phyloP scores from a whole-genome alignment of 2,113 vertebrate species.

The Sminthopsis crassicaudata region DNA sequence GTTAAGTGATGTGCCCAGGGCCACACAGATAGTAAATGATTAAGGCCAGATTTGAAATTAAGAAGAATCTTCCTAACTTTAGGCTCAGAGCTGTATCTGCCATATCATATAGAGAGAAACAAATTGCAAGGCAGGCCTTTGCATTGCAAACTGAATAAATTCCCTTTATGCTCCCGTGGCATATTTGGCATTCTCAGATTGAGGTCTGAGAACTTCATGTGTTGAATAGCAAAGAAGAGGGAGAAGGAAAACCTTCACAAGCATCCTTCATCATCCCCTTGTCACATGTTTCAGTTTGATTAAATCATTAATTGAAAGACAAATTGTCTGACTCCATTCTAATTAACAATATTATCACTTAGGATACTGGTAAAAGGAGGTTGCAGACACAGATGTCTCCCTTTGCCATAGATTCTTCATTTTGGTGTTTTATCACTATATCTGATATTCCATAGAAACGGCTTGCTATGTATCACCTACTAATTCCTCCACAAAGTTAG shows the following conservation, averaged over 20 bases:
- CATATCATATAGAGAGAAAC: not conserved
- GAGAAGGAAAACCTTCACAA: not conserved
- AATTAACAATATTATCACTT: not conserved
- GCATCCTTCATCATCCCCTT: not conserved
- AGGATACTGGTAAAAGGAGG: not conserved
- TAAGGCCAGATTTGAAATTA: not conserved
- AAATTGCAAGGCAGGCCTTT: not conserved
- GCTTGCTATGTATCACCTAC: not conserved
- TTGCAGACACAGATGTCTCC: not conserved
- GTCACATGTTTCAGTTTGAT: not conserved
- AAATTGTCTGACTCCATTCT: not conserved
- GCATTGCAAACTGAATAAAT: not conserved
- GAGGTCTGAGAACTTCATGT: not conserved
- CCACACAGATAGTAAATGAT: not conserved
- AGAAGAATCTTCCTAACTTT: not conserved
- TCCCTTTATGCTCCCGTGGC: not conserved
- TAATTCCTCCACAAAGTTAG: slow-evolving; percentile 58
- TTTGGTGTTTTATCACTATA: not conserved
- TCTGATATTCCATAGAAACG: not conserved
- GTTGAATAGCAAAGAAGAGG: not conserved
- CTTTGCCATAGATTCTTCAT: not conserved
- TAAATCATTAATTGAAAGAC: not conserved
- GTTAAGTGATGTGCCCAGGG: not conserved
- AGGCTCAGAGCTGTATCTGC: no score
- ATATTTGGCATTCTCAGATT: not conserved